A percentile compares a stretch with the other conserved stretches of the same genome.
These are phyloP conservation scores for Lycocerus yunnanus DNA, from an alignment of 2,888 invertebrate species.

Conservation along the genomic window DNA sequence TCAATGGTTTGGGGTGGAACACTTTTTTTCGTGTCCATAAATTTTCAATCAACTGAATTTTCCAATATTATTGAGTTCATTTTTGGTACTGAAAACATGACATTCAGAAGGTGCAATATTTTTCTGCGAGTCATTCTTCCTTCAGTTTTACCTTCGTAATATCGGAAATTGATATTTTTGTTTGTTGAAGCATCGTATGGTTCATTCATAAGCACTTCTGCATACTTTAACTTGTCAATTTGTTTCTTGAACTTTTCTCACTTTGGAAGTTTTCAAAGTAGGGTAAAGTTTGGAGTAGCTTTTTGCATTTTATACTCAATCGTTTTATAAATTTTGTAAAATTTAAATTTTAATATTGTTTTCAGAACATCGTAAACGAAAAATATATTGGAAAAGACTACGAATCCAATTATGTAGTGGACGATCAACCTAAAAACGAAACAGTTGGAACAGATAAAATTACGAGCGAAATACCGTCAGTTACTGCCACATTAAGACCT, in stretches of 20 bases:
- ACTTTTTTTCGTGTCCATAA: not conserved
- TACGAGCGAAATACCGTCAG: conserved; percentile 41
- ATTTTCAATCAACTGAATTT: not conserved
- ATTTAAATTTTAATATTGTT: not conserved
- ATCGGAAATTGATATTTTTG: not conserved
- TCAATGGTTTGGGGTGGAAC: not conserved
- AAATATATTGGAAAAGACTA: conserved; percentile 42
- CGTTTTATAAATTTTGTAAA: not conserved
- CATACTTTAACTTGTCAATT: not conserved
- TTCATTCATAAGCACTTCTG: not conserved
- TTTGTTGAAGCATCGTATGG: not conserved
- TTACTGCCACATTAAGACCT: conserved; percentile 60
- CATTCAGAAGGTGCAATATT: not conserved
- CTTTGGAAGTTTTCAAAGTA: not conserved
- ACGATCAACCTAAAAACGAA: conserved; percentile 35
- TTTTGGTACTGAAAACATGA: not conserved
- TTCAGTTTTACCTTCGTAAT: not conserved
- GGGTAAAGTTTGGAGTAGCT: not conserved
- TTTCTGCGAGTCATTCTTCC: not conserved
- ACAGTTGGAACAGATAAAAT: conserved; percentile 17
- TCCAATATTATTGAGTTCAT: not conserved
- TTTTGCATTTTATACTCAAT: not conserved
- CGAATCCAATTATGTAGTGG: conserved; percentile 42
- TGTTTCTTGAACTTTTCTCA: not conserved
- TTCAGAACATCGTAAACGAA: conserved; percentile 44